Percentiles rank a stretch among this genome's conserved stretches.
These are phyloP conservation scores for Tridacna crocea DNA, from an alignment of 2,888 invertebrate genomes.

Conservation along the genomic window DNA sequence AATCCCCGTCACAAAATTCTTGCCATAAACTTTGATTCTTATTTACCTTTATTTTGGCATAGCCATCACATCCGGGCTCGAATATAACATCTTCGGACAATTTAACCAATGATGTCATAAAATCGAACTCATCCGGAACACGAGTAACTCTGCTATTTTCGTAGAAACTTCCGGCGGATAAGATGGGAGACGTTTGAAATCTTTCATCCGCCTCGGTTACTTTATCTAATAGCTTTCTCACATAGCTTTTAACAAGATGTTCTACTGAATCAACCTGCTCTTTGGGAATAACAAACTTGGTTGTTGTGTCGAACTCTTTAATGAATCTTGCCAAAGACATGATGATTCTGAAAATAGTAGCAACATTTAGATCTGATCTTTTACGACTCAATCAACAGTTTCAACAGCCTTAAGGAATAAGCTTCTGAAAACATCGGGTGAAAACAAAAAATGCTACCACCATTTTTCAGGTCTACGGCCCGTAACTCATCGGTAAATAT, in stretches of 20 bases:
- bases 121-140: constrained; percentile 5
- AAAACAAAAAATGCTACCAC: too few relatives aligned
- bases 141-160: background rate
- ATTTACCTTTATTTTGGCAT: background rate
- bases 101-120: background rate
- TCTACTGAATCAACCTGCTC: background rate
- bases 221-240: background rate
- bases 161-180: background rate
- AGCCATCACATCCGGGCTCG: background rate
- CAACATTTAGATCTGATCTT: too few relatives aligned
- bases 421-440: too few relatives aligned
- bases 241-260: background rate
- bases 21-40: background rate
- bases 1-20: background rate
- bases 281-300: background rate
- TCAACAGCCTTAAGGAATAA: too few relatives aligned
- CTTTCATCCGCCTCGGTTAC: background rate
- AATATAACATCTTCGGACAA: background rate
- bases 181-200: background rate
- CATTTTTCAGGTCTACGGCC: too few relatives aligned
- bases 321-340: background rate
- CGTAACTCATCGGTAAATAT: too few relatives aligned
- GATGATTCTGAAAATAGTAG: too few relatives aligned
- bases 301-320: background rate
- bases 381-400: too few relatives aligned